Evolutionary conservation across 1,140 invertebrate genomes (phyloP).

Genomic region (Bombus cullumanus): DNA sequence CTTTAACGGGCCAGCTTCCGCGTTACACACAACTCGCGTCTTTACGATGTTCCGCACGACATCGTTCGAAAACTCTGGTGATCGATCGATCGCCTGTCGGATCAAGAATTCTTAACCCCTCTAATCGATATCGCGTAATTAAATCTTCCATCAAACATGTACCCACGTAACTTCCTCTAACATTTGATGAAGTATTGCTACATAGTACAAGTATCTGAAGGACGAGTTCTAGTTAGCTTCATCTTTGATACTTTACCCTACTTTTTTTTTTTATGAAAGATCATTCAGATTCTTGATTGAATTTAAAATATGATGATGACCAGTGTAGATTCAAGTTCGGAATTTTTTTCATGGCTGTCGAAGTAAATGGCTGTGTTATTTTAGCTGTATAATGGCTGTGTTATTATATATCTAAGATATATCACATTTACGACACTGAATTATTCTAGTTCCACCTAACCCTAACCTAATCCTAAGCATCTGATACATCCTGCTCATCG

Average conservation of each 20-base stretch:
- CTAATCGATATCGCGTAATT: neutral
- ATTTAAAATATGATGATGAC: too few relatives aligned
- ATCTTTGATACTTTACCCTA: too few relatives aligned
- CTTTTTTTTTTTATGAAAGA: neutral
- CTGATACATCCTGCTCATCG: too few relatives aligned
- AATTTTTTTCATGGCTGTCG: too few relatives aligned
- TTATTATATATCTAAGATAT: too few relatives aligned
- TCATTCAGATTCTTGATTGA: neutral
- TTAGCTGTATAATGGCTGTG: too few relatives aligned
- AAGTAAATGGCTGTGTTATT: too few relatives aligned
- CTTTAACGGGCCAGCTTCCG: constrained; percentile 37
- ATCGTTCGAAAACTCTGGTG: constrained; percentile 18
- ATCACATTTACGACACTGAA: too few relatives aligned
- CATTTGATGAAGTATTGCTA: neutral
- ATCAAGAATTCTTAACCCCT: neutral
- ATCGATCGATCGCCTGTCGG: constrained; percentile 23
- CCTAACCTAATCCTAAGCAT: too few relatives aligned
- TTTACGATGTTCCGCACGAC: constrained; percentile 16
- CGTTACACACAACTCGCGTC: constrained; percentile 21
- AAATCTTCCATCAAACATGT: neutral
- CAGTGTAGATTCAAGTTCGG: too few relatives aligned
- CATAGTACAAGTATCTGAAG: neutral
- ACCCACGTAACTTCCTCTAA: neutral
- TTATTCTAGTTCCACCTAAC: too few relatives aligned
- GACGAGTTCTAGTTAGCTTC: neutral